phyloP scores from a whole-genome alignment of 2,888 invertebrate species.

The Acanthoscelides obtectus region DNA sequence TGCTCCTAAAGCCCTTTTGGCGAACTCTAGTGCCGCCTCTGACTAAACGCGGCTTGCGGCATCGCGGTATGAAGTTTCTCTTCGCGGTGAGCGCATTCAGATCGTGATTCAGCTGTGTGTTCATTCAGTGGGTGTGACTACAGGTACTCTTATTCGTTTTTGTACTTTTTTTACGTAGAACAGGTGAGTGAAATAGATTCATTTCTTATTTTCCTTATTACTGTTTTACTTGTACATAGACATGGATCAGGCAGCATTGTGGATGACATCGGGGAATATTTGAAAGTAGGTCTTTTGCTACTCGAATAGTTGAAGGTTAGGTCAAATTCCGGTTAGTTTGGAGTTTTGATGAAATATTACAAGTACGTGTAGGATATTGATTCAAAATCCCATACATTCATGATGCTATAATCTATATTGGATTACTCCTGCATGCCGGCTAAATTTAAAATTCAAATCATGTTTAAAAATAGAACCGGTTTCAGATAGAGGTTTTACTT shows the following conservation, averaged over 20 bases:
- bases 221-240: background rate
- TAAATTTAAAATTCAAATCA: background rate
- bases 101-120: background rate
- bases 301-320: background rate
- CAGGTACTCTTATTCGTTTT: background rate
- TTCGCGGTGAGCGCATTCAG: background rate
- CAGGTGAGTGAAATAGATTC: background rate
- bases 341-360: background rate
- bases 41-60: background rate
- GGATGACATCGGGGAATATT: background rate
- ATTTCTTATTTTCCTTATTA: background rate
- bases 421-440: background rate
- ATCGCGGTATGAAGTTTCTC: background rate
- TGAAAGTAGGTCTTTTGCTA: background rate
- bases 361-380: background rate
- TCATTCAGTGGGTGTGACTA: background rate
- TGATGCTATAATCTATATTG: background rate
- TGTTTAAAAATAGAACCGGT: background rate
- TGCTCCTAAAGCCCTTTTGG: no score
- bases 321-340: background rate
- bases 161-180: background rate
- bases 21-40: no score
- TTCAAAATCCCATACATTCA: background rate
- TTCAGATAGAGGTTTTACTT: background rate
- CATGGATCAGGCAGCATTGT: background rate